A percentile compares a stretch with the other conserved stretches of the same genome.
These are phyloP conservation scores for Antitype chi DNA, from an alignment of 2,888 invertebrate species.

Conservation along the genomic window DNA sequence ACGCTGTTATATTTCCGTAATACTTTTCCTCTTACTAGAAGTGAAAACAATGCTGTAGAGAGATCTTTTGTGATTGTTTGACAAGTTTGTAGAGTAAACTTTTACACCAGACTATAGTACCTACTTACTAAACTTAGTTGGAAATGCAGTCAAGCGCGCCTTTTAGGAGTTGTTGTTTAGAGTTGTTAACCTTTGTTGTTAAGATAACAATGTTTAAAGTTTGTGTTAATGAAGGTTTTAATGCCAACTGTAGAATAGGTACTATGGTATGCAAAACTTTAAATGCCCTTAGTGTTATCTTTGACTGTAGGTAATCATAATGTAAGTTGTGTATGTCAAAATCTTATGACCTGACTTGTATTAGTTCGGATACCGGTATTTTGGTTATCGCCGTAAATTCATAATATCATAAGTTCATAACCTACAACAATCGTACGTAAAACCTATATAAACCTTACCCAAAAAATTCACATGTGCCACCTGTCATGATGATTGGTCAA, in stretches of 20 bases:
- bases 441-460: background rate
- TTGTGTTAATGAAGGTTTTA: conserved; percentile 20
- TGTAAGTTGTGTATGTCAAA: background rate
- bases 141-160: conserved; percentile 14
- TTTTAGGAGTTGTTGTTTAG: conserved; percentile 20
- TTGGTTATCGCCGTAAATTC: background rate
- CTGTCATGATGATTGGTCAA: background rate
- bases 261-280: conserved; percentile 1
- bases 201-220: conserved; percentile 37
- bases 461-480: background rate
- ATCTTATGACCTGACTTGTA: background rate
- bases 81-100: conserved; percentile 49
- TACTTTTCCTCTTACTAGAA: conserved; percentile 61
- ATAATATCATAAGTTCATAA: background rate
- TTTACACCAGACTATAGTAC: conserved; percentile 23
- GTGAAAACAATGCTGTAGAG: conserved; percentile 54
- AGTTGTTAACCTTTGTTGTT: conserved; percentile 35
- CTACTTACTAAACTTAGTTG: conserved; percentile 10
- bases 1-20: conserved; percentile 54
- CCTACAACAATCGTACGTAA: background rate
- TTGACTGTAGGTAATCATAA: background rate
- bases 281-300: background rate
- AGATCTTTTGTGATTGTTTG: conserved; percentile 51
- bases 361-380: background rate
- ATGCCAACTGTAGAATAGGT: background rate